phyloP scores from a whole-genome alignment of 2,888 invertebrate genomes.

The Suillia variegata region DNA sequence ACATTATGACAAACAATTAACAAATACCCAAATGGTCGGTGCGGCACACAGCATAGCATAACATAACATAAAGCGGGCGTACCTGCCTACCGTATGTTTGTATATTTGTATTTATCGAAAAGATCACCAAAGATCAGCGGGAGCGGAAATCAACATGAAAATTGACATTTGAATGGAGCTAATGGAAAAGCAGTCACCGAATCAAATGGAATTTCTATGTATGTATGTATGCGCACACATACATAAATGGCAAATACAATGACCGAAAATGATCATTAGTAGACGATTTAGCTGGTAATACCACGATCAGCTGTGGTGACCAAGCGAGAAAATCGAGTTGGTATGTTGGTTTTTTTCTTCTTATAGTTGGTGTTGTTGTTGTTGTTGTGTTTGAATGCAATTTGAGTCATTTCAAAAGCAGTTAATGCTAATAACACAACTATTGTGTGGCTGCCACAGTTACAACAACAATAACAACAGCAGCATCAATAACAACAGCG shows the following conservation, averaged over 20 bases:
- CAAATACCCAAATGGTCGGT: slow-evolving; percentile 39
- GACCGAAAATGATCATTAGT: neutral
- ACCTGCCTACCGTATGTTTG: too few species aligned
- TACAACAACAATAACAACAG: neutral
- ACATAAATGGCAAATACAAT: neutral
- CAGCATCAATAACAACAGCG: neutral
- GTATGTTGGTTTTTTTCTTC: too few species aligned
- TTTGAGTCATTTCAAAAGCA: slow-evolving; percentile 5
- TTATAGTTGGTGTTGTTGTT: too few species aligned
- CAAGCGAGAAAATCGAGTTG: too few species aligned
- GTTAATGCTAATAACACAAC: neutral
- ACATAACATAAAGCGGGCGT: too few species aligned
- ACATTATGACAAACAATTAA: slow-evolving; percentile 40
- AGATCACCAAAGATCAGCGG: slow-evolving; percentile 26
- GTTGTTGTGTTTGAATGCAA: too few species aligned
- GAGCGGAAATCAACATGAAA: neutral
- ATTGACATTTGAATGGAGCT: slow-evolving; percentile 50
- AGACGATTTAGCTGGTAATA: too few species aligned
- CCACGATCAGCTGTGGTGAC: too few species aligned
- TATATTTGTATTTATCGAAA: too few species aligned
- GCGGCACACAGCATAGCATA: too few species aligned
- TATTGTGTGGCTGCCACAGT: neutral
- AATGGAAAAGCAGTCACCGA: neutral
- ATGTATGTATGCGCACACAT: too few species aligned
- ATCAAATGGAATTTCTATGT: too few species aligned